phyloP scores from a whole-genome alignment of 2,113 vertebrate species.

The Cyprichromis sp. region DNA sequence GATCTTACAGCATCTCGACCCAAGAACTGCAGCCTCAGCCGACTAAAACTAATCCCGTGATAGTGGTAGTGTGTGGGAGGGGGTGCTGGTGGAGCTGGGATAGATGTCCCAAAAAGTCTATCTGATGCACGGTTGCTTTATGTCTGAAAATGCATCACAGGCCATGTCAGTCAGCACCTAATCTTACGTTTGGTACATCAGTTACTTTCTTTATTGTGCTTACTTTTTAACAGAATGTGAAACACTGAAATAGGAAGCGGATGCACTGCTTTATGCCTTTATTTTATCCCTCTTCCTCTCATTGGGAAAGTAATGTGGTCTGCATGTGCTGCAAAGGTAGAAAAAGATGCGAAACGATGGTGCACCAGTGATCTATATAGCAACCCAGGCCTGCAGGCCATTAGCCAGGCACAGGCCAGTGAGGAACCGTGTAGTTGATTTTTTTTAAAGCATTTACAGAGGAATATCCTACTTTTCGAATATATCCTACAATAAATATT shows the following conservation, averaged over 20 bases:
- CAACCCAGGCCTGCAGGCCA: slow-evolving; percentile 25
- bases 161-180: not conserved
- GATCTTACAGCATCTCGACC: slow-evolving; percentile 66
- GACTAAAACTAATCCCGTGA: slow-evolving; percentile 45
- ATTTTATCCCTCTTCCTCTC: not conserved
- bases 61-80: not conserved
- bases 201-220: not conserved
- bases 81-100: not conserved
- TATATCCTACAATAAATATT: not conserved
- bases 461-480: not conserved
- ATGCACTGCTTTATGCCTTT: not conserved
- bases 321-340: not conserved
- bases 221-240: not conserved
- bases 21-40: slow-evolving; percentile 54
- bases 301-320: not conserved
- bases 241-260: not conserved
- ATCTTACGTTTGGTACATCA: not conserved
- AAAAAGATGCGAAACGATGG: not conserved
- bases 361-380: not conserved
- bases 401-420: not conserved
- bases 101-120: not conserved
- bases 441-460: not conserved
- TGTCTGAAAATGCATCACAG: not conserved
- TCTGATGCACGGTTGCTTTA: not conserved
- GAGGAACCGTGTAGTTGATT: not conserved